These are phyloP conservation scores for Centropus unirufus DNA, from an alignment of 2,113 vertebrate species.

Conservation along the genomic window DNA sequence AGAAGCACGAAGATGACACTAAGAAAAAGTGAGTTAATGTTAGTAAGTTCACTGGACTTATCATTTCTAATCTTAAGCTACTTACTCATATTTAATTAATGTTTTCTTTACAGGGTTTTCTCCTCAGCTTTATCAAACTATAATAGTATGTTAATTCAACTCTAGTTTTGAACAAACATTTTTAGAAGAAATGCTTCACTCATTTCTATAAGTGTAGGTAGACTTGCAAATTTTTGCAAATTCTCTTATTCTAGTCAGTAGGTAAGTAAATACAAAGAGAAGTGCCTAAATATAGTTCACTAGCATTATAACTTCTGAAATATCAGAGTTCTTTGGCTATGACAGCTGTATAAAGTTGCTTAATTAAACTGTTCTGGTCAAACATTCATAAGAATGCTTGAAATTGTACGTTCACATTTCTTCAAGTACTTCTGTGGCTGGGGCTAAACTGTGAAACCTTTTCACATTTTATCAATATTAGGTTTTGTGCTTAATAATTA, in stretches of 20 bases:
- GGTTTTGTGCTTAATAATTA: no score
- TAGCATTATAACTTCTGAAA: not conserved
- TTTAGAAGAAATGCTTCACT: not conserved
- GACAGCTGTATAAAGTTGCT: no score
- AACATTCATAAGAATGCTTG: no score
- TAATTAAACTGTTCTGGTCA: no score
- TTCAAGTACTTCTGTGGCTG: no score
- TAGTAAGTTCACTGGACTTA: not conserved
- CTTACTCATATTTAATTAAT: not conserved
- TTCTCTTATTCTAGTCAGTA: not conserved
- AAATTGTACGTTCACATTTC: no score
- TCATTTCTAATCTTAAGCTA: not conserved
- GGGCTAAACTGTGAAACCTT: no score
- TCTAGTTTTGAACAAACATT: not conserved
- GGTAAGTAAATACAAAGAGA: not conserved
- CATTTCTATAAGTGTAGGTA: not conserved
- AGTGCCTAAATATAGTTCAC: not conserved
- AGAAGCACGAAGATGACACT: slow-evolving; percentile 67
- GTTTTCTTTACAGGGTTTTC: not conserved
- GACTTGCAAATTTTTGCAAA: not conserved
- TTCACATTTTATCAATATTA: no score
- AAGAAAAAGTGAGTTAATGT: slow-evolving; percentile 72
- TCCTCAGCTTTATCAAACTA: not conserved
- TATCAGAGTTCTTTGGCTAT: not conserved
- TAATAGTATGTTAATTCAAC: not conserved